Conservation (phyloP, 1,140 invertebrate species). For the Samia ricini region DNA sequence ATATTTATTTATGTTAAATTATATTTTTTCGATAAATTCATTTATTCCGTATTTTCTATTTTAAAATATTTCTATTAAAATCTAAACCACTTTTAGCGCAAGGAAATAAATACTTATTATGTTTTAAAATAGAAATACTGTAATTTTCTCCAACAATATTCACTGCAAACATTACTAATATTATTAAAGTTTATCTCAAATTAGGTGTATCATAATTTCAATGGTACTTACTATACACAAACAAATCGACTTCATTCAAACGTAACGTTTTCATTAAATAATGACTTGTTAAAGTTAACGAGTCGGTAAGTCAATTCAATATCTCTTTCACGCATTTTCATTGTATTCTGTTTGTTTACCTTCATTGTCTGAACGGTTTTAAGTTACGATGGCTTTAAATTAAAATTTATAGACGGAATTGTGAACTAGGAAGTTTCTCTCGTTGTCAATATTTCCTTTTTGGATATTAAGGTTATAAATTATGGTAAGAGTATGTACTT, state of each 20-base stretch:
- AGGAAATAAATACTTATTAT: too few species aligned
- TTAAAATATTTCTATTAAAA: too few species aligned
- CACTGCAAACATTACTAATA: background rate
- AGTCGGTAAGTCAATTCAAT: background rate
- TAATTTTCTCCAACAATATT: background rate
- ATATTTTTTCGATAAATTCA: too few species aligned
- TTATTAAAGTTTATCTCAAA: background rate
- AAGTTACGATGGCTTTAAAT: background rate
- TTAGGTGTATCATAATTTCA: background rate
- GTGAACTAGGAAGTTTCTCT: background rate
- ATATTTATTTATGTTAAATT: too few species aligned
- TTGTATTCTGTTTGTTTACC: background rate
- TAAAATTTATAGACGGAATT: background rate
- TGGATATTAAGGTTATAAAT: background rate
- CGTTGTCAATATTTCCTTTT: background rate
- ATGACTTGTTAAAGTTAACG: background rate
- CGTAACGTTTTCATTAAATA: background rate
- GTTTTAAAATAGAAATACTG: background rate
- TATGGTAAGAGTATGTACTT: too few species aligned
- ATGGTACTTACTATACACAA: background rate
- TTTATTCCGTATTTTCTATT: too few species aligned
- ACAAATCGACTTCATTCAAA: background rate
- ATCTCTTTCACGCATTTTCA: background rate
- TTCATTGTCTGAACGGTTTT: background rate
- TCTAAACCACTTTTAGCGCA: too few species aligned